A percentile compares a stretch with the other conserved stretches of the same genome.
Evolutionary conservation across 2,797 vertebrate species (phyloP).

Genomic region (Fringilla coelebs): DNA sequence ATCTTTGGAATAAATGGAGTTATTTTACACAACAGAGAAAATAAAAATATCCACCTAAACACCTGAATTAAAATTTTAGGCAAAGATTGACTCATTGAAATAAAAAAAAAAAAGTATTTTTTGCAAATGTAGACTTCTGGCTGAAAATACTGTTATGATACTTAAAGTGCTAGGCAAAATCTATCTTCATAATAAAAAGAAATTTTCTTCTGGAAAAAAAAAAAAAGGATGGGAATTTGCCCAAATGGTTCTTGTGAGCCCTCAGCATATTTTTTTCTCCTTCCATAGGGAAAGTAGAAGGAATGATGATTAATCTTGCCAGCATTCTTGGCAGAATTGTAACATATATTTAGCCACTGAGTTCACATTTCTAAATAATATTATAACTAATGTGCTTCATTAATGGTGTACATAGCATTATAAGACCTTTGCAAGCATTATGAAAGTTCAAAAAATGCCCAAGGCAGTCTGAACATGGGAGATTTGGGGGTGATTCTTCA

Average conservation of each 20-base stretch:
- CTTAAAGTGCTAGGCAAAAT: neutral
- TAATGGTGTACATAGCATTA: neutral
- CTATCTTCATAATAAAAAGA: neutral
- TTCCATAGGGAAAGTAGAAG: neutral
- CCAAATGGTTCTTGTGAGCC: neutral
- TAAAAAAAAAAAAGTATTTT: neutral
- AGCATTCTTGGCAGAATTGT: neutral
- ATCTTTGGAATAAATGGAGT: neutral
- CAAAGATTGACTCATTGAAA: neutral
- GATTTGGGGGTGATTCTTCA: neutral
- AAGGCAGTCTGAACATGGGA: neutral
- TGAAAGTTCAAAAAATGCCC: neutral
- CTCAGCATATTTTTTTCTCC: neutral
- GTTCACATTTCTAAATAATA: neutral
- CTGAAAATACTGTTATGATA: neutral
- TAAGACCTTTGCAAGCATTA: neutral
- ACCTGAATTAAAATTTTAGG: neutral
- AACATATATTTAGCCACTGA: neutral
- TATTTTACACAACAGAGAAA: neutral
- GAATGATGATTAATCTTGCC: neutral
- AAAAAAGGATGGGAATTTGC: neutral
- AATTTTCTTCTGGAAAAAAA: neutral
- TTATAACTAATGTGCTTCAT: neutral
- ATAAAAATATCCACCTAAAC: neutral
- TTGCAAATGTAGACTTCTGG: neutral